phyloP scores from a whole-genome alignment of 53 echinoderm and acorn worm species.

The Holothuria leucospilota region DNA sequence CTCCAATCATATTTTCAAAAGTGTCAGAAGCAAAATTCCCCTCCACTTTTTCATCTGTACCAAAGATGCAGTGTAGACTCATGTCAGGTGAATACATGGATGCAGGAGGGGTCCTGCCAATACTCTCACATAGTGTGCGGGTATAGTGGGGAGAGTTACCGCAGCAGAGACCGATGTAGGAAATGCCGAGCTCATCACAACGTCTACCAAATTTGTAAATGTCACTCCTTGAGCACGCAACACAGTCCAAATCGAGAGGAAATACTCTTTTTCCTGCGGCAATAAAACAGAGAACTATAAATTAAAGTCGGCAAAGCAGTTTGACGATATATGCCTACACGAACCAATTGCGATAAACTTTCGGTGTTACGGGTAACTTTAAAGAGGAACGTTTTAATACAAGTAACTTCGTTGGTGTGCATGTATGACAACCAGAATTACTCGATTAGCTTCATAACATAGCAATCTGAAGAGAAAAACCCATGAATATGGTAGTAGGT shows the following conservation, averaged over 20 bases:
- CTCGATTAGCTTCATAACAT: too few species aligned
- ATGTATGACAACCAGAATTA: too few species aligned
- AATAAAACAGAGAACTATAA: too few species aligned
- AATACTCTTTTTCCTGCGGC: constrained; percentile 51
- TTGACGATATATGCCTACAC: too few species aligned
- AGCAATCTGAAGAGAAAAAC: too few species aligned
- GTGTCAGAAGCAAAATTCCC: not conserved
- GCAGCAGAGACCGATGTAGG: constrained; percentile 83
- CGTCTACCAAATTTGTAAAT: constrained; percentile 69
- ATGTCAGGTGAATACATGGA: constrained; percentile 75
- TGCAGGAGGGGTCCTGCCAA: constrained; percentile 79
- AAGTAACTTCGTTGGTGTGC: too few species aligned
- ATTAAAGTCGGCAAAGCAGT: too few species aligned
- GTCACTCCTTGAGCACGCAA: constrained; percentile 59
- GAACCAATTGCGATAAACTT: too few species aligned
- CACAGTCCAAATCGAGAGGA: constrained; percentile 72
- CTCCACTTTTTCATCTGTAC: constrained; percentile 35
- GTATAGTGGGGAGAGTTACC: constrained; percentile 92
- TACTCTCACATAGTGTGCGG: constrained; percentile 70
- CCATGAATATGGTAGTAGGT: not conserved
- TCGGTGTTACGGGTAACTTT: too few species aligned
- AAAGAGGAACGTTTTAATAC: too few species aligned
- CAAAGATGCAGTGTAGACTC: constrained; percentile 61
- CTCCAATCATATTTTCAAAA: not conserved
- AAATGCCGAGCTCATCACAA: constrained; percentile 71